Conservation (phyloP, 2,797 vertebrate genomes). For the Pseudopleuronectes americanus region DNA sequence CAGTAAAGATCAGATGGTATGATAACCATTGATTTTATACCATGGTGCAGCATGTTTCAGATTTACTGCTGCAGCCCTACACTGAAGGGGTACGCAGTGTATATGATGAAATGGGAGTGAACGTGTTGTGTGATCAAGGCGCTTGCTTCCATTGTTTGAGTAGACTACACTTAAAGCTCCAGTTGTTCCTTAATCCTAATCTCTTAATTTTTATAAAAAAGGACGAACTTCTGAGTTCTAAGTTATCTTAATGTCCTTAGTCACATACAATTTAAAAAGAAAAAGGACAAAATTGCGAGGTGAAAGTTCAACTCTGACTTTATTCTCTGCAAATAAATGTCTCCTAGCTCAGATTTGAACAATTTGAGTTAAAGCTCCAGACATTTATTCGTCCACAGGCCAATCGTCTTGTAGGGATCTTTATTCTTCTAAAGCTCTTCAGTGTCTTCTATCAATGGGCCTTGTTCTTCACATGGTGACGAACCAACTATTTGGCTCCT, state of each 20-base stretch:
- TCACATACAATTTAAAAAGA: too few species aligned
- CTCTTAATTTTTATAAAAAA: background rate
- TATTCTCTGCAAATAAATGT: background rate
- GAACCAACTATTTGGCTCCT: background rate
- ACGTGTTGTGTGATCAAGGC: slow-evolving; percentile 5
- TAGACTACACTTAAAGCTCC: background rate
- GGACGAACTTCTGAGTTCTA: background rate
- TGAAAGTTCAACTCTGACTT: too few species aligned
- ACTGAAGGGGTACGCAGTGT: background rate
- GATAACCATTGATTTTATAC: too few species aligned
- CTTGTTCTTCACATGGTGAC: background rate
- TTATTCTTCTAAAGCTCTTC: too few species aligned
- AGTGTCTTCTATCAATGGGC: too few species aligned
- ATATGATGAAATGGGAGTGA: background rate
- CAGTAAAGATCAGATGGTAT: too few species aligned
- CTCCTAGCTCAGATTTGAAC: background rate
- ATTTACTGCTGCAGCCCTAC: too few species aligned
- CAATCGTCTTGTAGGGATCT: background rate
- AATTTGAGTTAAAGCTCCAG: background rate
- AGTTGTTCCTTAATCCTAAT: background rate
- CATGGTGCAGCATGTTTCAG: too few species aligned
- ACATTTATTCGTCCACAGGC: background rate
- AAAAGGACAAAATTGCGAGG: too few species aligned
- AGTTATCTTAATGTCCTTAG: too few species aligned
- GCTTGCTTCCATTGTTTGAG: slow-evolving; percentile 30